Evolutionary conservation across 2,888 invertebrate genomes (phyloP).

Genomic region (Exocentrus adspersus): DNA sequence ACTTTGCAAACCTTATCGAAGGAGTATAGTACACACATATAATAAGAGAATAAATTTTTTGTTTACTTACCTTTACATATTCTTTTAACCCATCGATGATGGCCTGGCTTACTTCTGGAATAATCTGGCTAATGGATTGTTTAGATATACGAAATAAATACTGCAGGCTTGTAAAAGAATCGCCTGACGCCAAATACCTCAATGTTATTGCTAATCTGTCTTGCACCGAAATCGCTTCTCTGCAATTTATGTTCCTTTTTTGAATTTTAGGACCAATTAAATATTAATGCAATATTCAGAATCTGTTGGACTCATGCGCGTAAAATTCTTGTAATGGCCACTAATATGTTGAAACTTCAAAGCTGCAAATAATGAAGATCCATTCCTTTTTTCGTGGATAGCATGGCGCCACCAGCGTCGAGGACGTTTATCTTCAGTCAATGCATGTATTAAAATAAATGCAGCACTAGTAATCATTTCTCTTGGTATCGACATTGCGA

Average conservation of each 20-base stretch:
- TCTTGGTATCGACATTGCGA: background rate
- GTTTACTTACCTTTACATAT: background rate
- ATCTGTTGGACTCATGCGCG: background rate
- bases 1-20: no score
- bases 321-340: constrained; percentile 9
- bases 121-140: background rate
- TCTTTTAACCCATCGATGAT: background rate
- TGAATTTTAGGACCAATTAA: constrained; percentile 9
- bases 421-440: constrained; percentile 8
- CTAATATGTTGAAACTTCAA: constrained; percentile 13
- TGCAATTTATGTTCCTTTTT: background rate
- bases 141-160: background rate
- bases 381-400: constrained; percentile 1
- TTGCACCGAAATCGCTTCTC: constrained; percentile 3
- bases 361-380: constrained; percentile 1
- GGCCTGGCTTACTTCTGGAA: constrained; percentile 3
- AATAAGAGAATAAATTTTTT: background rate
- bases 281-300: background rate
- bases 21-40: no score
- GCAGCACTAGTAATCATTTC: background rate
- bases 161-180: constrained; percentile 3
- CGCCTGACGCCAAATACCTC: background rate
- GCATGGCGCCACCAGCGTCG: constrained; percentile 7
- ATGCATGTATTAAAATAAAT: background rate
- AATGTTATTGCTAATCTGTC: constrained; percentile 7